These are phyloP conservation scores for Aurelia aurita complex sp. Pacific DNA, from an alignment of 30 jellyfish, hydroid and myxozoan genomes.

Conservation along the genomic window DNA sequence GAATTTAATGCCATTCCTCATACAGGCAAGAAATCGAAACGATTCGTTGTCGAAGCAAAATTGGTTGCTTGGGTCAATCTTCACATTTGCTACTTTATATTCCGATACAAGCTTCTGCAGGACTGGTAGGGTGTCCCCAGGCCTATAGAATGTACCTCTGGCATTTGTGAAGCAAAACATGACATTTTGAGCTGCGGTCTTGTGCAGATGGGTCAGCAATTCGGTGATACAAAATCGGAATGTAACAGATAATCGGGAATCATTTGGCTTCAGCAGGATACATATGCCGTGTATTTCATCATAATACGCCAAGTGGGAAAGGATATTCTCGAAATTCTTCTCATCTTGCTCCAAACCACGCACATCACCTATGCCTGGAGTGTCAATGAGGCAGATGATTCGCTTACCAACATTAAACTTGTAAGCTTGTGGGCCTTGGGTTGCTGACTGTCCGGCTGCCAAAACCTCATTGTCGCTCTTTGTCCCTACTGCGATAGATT, in stretches of 20 bases:
- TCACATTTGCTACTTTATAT: constrained; percentile 47
- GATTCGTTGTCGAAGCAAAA: constrained; percentile 76
- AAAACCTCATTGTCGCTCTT: constrained; percentile 15
- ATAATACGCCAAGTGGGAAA: constrained; percentile 17
- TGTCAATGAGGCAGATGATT: constrained; percentile 15
- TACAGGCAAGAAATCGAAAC: constrained; percentile 63
- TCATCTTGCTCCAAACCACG: constrained; percentile 46
- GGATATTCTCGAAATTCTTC: constrained; percentile 35
- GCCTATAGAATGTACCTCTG: constrained; percentile 69
- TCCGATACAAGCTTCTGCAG: constrained; percentile 28
- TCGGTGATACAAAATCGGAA: constrained; percentile 67
- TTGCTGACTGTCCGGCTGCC: constrained; percentile 18
- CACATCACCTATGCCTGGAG: constrained; percentile 52
- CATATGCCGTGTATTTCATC: constrained; percentile 60
- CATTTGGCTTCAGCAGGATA: constrained; percentile 59
- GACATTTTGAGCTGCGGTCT: constrained; percentile 66
- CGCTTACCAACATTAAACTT: constrained; percentile 6
- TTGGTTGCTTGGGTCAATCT: constrained; percentile 39
- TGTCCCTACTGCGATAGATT: not conserved
- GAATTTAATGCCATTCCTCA: constrained; percentile 40
- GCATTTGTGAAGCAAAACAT: constrained; percentile 73
- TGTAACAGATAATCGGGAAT: constrained; percentile 51
- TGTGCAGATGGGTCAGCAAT: constrained; percentile 71
- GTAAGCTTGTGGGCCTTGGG: constrained; percentile 40
- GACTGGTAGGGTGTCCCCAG: constrained; percentile 72